Evolutionary conservation across 1,140 invertebrate genomes (phyloP).

Genomic region (Ostrea denselamellosa): DNA sequence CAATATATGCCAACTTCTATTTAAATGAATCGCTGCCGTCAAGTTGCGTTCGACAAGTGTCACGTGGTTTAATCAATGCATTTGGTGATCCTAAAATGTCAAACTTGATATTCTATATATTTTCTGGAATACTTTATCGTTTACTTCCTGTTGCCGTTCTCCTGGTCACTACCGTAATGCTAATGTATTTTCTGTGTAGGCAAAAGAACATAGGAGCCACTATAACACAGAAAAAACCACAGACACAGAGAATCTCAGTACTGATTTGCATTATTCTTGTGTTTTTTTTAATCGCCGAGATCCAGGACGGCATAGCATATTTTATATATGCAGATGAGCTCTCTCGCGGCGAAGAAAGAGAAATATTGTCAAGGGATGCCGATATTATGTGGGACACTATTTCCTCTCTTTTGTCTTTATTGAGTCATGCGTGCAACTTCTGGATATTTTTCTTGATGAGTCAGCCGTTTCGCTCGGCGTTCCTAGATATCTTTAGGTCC

Average conservation of each 20-base stretch:
- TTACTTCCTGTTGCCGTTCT: conserved; percentile 45
- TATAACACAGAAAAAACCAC: background rate
- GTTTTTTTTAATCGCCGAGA: conserved; percentile 48
- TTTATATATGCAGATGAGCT: conserved; percentile 54
- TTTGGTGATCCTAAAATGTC: conserved; percentile 24
- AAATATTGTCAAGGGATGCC: conserved; percentile 44
- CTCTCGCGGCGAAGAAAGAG: background rate
- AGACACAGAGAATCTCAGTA: conserved; percentile 25
- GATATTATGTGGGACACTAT: conserved; percentile 49
- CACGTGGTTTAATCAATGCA: background rate
- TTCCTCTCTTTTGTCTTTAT: conserved; percentile 34
- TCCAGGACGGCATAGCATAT: conserved; percentile 53
- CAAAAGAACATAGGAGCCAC: background rate
- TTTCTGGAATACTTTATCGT: conserved; percentile 29
- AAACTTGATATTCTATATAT: conserved; percentile 40
- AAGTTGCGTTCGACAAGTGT: background rate
- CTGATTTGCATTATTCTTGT: conserved; percentile 46
- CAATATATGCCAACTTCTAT: background rate
- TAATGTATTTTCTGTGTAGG: background rate
- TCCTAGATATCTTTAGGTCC: background rate
- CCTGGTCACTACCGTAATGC: conserved; percentile 42
- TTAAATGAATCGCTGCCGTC: conserved; percentile 15
- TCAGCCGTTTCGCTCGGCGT: conserved; percentile 49
- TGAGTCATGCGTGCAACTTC: conserved; percentile 52
- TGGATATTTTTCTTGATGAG: conserved; percentile 58